Conservation (phyloP, 2,888 invertebrate species). For the Teleiodes luculella region DNA sequence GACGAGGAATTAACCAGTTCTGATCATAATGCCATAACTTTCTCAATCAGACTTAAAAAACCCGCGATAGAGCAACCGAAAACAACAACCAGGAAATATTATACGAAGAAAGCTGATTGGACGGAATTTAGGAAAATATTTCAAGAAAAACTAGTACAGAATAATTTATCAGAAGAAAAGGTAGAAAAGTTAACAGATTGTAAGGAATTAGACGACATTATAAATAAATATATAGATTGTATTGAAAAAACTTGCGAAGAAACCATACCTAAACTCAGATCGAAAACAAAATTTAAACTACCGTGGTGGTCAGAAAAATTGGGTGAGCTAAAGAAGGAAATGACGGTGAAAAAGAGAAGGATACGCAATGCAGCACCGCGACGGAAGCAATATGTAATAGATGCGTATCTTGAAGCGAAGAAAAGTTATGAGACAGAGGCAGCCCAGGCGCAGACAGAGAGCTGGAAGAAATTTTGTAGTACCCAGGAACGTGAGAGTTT, state of each 20-base stretch:
- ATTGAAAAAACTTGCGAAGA: neutral
- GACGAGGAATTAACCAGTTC: constrained; percentile 3
- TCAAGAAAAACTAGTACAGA: neutral
- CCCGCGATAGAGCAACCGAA: neutral
- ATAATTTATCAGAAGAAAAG: neutral
- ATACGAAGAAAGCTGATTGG: constrained; percentile 13
- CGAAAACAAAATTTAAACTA: neutral
- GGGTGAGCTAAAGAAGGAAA: neutral
- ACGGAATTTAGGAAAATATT: neutral
- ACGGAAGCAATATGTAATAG: constrained; percentile 3
- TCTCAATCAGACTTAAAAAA: neutral
- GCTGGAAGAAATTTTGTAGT: constrained; percentile 12
- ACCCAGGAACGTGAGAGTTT: constrained; percentile 2
- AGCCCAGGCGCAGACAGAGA: constrained; percentile 1
- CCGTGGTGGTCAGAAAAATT: constrained; percentile 16
- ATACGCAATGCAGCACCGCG: constrained; percentile 10
- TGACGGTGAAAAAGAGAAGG: neutral
- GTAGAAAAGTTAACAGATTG: neutral
- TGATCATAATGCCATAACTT: constrained; percentile 10
- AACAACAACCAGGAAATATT: neutral
- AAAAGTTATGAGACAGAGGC: constrained; percentile 2
- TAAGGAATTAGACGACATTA: neutral
- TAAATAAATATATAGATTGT: neutral
- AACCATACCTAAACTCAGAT: neutral
- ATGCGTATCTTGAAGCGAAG: constrained; percentile 13